Percentiles rank a stretch among this genome's conserved stretches.
phyloP scores from a whole-genome alignment of 2,888 invertebrate species.

The Arctia plantaginis region DNA sequence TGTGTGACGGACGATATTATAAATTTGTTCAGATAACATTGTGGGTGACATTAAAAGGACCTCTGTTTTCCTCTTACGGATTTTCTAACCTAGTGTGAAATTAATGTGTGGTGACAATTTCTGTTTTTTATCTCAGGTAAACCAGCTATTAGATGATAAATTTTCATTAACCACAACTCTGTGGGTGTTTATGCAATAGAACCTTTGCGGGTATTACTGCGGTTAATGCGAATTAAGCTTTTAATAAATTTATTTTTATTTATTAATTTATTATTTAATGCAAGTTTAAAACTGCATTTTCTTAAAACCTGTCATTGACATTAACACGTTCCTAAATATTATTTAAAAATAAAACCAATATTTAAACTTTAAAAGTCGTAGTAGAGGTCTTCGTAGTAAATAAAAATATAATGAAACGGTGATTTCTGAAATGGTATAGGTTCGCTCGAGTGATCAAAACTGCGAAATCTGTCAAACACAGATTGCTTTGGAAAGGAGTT shows the following conservation, averaged over 20 bases:
- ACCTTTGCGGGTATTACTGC: slow-evolving; percentile 14
- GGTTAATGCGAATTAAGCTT: slow-evolving; percentile 13
- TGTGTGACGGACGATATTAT: slow-evolving; percentile 46
- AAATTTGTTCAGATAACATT: slow-evolving; percentile 52
- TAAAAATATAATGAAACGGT: slow-evolving; percentile 57
- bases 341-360: slow-evolving; percentile 3
- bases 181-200: slow-evolving; percentile 11
- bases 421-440: slow-evolving; percentile 57
- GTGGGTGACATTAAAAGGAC: slow-evolving; percentile 48
- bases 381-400: slow-evolving; percentile 41
- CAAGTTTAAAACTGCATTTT: slow-evolving; percentile 1
- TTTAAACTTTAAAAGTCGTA: slow-evolving; percentile 32
- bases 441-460: slow-evolving; percentile 73
- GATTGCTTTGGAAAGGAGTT: slow-evolving; percentile 71
- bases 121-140: slow-evolving; percentile 37
- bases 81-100: slow-evolving; percentile 33
- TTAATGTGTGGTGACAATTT: slow-evolving; percentile 31
- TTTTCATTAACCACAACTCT: slow-evolving; percentile 15
- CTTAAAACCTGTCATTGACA: neutral
- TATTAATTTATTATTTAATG: slow-evolving; percentile 6
- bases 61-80: slow-evolving; percentile 39
- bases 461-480: slow-evolving; percentile 75
- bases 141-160: slow-evolving; percentile 32
- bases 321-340: neutral
- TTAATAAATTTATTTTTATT: too few relatives aligned